These are phyloP conservation scores for Drosophila subobscura DNA, from an alignment of 1,140 invertebrate genomes.

Conservation along the genomic window DNA sequence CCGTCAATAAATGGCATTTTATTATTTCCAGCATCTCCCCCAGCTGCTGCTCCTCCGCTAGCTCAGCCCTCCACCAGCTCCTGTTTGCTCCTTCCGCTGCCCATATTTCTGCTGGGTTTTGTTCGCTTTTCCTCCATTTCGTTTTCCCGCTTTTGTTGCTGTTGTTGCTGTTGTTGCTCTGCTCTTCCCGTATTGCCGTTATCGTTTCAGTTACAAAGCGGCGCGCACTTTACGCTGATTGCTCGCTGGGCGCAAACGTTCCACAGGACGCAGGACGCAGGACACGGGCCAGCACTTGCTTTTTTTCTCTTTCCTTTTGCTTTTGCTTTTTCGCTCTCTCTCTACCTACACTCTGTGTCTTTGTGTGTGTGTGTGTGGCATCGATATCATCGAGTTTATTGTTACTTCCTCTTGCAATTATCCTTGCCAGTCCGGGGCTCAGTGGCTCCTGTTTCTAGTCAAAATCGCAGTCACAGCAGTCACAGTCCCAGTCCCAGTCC, in stretches of 20 bases:
- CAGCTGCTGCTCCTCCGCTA: background rate
- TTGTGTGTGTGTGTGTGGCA: constrained; percentile 30
- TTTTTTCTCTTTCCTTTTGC: constrained; percentile 15
- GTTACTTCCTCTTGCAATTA: constrained; percentile 81
- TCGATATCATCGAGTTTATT: constrained; percentile 80
- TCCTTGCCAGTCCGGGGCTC: constrained; percentile 68
- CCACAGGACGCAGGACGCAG: constrained; percentile 55
- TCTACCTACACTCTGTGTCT: background rate
- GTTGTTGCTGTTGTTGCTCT: background rate
- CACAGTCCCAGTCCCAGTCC: background rate
- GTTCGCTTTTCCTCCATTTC: constrained; percentile 28
- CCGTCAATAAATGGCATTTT: too few relatives aligned
- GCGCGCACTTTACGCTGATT: constrained; percentile 80
- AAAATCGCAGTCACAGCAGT: background rate
- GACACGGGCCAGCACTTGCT: constrained; percentile 12
- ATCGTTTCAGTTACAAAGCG: constrained; percentile 80
- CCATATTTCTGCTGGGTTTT: constrained; percentile 40
- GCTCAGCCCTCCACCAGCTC: background rate
- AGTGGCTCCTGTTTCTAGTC: constrained; percentile 14
- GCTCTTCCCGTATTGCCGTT: constrained; percentile 39
- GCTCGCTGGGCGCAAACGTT: constrained; percentile 72
- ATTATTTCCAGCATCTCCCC: too few relatives aligned
- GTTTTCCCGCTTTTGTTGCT: background rate
- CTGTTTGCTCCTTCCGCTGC: constrained; percentile 13
- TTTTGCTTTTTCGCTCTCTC: background rate